These are phyloP conservation scores for Nettapus auritus DNA, from an alignment of 2,113 vertebrate species.

Conservation along the genomic window DNA sequence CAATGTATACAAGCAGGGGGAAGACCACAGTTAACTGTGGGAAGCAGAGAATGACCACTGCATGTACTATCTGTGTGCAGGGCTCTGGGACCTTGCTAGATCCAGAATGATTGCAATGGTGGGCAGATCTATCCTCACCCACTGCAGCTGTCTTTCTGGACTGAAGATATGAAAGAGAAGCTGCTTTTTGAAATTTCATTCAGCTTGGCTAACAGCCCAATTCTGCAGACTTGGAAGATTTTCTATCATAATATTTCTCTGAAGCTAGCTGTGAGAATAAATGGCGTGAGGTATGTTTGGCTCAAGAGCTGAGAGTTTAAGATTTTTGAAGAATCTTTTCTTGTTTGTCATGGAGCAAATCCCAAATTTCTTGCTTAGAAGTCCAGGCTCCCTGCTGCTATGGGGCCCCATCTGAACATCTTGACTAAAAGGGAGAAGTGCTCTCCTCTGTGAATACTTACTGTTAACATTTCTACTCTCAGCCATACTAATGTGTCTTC, in stretches of 20 bases:
- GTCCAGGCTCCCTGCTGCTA: not conserved
- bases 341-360: constrained; percentile 56
- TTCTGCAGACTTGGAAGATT: constrained; percentile 52
- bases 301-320: constrained; percentile 37
- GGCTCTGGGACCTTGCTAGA: not conserved
- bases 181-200: constrained; percentile 31
- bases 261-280: constrained; percentile 57
- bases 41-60: not conserved
- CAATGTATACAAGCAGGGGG: not conserved
- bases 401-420: not conserved
- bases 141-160: not conserved
- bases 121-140: not conserved
- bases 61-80: not conserved
- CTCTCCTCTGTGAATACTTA: not conserved
- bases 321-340: constrained; percentile 23
- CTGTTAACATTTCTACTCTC: not conserved
- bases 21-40: not conserved
- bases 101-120: not conserved
- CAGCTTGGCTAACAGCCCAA: constrained; percentile 34
- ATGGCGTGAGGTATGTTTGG: constrained; percentile 39
- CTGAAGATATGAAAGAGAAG: not conserved
- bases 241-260: constrained; percentile 65
- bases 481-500: not conserved
- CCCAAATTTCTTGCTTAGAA: constrained; percentile 26
- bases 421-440: not conserved